phyloP scores from a whole-genome alignment of 2,113 vertebrate genomes.

The Ictalurus punctatus region DNA sequence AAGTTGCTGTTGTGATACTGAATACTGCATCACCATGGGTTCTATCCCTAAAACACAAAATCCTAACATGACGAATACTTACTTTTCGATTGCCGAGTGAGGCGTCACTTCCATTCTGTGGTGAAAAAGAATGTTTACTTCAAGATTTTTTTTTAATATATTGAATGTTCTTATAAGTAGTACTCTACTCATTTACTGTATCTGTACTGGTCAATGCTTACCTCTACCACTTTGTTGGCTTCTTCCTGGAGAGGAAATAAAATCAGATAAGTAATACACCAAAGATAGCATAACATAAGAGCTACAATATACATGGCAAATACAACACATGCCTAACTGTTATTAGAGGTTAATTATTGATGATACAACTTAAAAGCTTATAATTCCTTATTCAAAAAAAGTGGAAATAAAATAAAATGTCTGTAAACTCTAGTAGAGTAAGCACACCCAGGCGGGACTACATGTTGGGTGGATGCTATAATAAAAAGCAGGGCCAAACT shows the following conservation, averaged over 20 bases:
- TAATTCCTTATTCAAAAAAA: background rate
- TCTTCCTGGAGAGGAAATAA: slow-evolving; percentile 64
- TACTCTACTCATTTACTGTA: background rate
- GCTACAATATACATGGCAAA: background rate
- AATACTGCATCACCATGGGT: background rate
- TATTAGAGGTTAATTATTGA: background rate
- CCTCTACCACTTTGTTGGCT: slow-evolving; percentile 70
- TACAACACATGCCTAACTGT: background rate
- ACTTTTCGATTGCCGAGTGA: slow-evolving; percentile 72
- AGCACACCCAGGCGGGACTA: background rate
- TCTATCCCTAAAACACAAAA: slow-evolving; percentile 9
- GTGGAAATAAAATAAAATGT: background rate
- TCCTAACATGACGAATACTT: slow-evolving; percentile 44
- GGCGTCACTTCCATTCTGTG: slow-evolving; percentile 77
- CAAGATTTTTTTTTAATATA: background rate
- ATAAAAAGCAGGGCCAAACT: background rate
- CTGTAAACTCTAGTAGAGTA: background rate
- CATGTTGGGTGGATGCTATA: background rate
- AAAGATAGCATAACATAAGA: background rate
- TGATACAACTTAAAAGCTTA: background rate
- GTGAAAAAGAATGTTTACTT: slow-evolving; percentile 50
- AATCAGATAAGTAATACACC: slow-evolving; percentile 15
- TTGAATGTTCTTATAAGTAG: background rate
- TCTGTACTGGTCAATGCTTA: slow-evolving; percentile 47
- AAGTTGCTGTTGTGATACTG: background rate